Evolutionary conservation across 2,888 invertebrate species (phyloP), one percentile per base, ranked within the genome.

Genomic region (Coelinius sp.): DNA sequence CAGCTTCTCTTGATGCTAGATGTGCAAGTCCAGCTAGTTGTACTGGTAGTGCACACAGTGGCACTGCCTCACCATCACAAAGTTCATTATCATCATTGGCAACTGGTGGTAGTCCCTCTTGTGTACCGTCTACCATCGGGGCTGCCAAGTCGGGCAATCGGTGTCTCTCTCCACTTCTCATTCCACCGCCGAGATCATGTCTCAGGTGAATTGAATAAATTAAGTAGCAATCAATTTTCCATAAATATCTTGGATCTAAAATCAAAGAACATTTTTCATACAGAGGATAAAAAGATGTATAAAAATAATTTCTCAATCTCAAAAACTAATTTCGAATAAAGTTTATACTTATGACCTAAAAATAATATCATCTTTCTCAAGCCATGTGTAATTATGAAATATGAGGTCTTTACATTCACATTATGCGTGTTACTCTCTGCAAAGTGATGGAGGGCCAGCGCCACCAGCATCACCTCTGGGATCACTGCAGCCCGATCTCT

Each of bases 401-500:
- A 41, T n/a, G 41, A 41, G n/a, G 7, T 41, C 41, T 44, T 44
- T 44, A n/a, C 2, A 24, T 25, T 64, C 10, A 49, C 14, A 59
- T 53, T 27, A 4, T 25, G 38, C 41, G 41, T 41, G 4, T 31
- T 31, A 31, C 31, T 4, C 4, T 17, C 8, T 8, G 20, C 20
- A 41, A 41, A 76, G 77, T 73, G 90, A 84, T 84, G 89, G 79
- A n/a, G 83, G 88, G 77, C 82, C 88, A 52, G 81, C 88, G 74
- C 89, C 91, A 41, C 88, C 89, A 38, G 89, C 92, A 1, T 91
- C 92, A 20, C 92, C 92, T 0, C 88, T 95, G 76, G 97, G 97
- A 31, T 93, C 96, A 20, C 91, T 97, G 1, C 95, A 96, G 82
- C 95, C 96, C 0, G 96, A 96, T 87, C 90, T 97, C 44, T 97